These are phyloP conservation scores for Helicoverpa assulta DNA, from an alignment of 2,888 invertebrate species.

Conservation along the genomic window DNA sequence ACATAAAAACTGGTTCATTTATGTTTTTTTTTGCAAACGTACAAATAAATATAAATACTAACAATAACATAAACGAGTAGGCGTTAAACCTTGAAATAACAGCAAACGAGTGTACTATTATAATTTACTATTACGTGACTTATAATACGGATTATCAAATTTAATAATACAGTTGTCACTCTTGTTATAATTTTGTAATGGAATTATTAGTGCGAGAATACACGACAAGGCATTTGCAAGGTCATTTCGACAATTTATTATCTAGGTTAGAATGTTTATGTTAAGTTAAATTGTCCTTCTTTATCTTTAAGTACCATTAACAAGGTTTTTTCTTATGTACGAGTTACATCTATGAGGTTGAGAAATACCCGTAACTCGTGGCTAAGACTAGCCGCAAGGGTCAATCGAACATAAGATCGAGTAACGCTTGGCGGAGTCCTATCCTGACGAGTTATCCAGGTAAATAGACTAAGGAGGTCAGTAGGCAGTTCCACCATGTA, in stretches of 20 bases:
- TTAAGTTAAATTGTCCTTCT: background rate
- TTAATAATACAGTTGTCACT: slow-evolving; percentile 39
- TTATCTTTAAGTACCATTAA: background rate
- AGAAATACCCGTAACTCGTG: no score
- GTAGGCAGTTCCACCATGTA: no score
- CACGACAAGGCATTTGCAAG: slow-evolving; percentile 23
- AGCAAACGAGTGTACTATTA: slow-evolving; percentile 18
- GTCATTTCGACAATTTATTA: slow-evolving; percentile 20
- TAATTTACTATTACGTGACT: slow-evolving; percentile 27
- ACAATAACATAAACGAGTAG: slow-evolving; percentile 24
- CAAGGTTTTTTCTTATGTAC: background rate
- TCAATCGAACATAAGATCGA: no score
- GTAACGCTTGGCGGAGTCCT: no score
- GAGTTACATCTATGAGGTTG: no score
- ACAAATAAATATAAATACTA: slow-evolving; percentile 27
- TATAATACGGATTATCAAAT: slow-evolving; percentile 26
- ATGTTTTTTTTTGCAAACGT: no score
- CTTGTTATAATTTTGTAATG: slow-evolving; percentile 19
- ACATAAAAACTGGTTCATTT: no score
- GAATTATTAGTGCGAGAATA: slow-evolving; percentile 10
- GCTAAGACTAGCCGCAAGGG: no score
- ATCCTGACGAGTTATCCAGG: no score
- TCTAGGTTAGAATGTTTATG: slow-evolving; percentile 26
- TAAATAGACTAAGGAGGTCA: no score
- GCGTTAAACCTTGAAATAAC: slow-evolving; percentile 41